phyloP scores from a whole-genome alignment of 2,888 invertebrate species.

The Chironomus riparius region DNA sequence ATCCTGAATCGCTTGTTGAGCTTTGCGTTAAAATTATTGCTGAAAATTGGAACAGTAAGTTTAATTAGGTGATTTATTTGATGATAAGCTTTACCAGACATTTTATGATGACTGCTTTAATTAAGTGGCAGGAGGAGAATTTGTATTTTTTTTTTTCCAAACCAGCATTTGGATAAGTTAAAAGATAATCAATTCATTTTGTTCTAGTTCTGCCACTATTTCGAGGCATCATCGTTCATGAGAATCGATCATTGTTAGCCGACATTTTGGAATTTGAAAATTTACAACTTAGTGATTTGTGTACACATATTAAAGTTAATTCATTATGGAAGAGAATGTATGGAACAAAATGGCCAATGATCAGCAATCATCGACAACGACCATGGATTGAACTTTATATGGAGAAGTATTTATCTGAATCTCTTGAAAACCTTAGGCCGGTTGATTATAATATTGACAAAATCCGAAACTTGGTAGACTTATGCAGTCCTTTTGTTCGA shows the following conservation, averaged over 20 bases:
- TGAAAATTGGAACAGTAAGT: conserved; percentile 38
- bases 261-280: conserved; percentile 36
- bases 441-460: conserved; percentile 39
- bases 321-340: conserved; percentile 40
- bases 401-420: conserved; percentile 42
- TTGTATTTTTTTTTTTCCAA: no score
- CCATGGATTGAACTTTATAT: conserved; percentile 42
- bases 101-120: no score
- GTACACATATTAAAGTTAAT: conserved; percentile 38
- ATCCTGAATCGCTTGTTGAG: conserved; percentile 37
- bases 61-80: neutral
- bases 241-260: conserved; percentile 40
- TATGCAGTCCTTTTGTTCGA: conserved; percentile 39
- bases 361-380: conserved; percentile 28
- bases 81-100: no score
- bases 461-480: conserved; percentile 37
- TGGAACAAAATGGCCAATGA: conserved; percentile 36
- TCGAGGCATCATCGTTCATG: conserved; percentile 34
- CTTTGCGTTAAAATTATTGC: conserved; percentile 38
- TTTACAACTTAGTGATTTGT: conserved; percentile 38
- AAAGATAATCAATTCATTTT: no score
- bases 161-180: no score
- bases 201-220: conserved; percentile 39
- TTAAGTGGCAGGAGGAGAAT: no score
- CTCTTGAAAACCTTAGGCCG: conserved; percentile 39